Conservation (phyloP, 92 coral and sea anemone species). For the Epizoanthus ramosus region DNA sequence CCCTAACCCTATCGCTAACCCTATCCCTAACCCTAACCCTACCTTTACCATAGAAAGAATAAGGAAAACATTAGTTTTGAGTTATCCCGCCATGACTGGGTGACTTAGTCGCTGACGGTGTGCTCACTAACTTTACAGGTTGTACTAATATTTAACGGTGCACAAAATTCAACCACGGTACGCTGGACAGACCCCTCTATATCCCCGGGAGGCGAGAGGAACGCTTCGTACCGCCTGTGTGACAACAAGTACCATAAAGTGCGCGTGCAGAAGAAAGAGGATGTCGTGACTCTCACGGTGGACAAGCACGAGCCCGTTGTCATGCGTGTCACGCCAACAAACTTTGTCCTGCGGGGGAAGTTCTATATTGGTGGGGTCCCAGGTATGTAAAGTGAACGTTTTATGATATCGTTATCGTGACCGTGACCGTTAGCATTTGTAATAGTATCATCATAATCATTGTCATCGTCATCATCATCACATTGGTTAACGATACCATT, state of each 20-base stretch:
- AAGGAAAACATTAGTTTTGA: too few species aligned
- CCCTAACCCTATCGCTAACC: too few species aligned
- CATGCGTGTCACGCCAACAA: constrained; percentile 45
- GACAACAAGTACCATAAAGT: constrained; percentile 85
- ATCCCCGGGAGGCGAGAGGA: constrained; percentile 59
- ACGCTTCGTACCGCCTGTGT: constrained; percentile 87
- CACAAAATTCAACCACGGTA: constrained; percentile 53
- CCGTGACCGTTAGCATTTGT: too few species aligned
- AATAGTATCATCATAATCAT: too few species aligned
- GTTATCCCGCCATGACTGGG: too few species aligned
- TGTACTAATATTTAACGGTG: constrained; percentile 61
- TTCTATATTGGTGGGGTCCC: constrained; percentile 95
- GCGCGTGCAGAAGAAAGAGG: constrained; percentile 50
- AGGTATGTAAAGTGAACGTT: constrained; percentile 52
- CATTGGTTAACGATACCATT: too few species aligned
- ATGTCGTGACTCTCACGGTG: constrained; percentile 60
- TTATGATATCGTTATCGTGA: too few species aligned
- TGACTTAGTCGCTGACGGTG: too few species aligned
- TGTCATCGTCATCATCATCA: too few species aligned
- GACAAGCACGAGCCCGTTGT: constrained; percentile 55
- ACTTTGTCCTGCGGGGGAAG: constrained; percentile 61
- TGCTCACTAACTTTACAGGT: constrained; percentile 52
- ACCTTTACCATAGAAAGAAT: too few species aligned
- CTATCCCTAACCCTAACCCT: too few species aligned
- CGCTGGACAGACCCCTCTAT: constrained; percentile 88